phyloP scores from a whole-genome alignment of 2,888 invertebrate genomes.

The Tetragnatha montana region DNA sequence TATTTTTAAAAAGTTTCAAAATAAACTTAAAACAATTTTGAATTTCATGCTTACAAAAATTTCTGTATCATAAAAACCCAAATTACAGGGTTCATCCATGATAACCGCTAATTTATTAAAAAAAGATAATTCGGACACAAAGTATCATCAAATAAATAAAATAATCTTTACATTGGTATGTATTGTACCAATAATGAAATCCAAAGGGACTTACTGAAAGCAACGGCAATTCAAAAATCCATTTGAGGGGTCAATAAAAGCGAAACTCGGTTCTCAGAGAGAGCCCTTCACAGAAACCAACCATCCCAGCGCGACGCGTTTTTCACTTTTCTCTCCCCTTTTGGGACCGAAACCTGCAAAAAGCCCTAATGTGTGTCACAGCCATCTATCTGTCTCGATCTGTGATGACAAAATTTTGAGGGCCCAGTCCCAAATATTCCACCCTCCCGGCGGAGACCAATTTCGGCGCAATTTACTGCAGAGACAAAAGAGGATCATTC shows the following conservation, averaged over 20 bases:
- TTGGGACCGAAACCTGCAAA: background rate
- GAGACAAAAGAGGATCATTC: conserved; percentile 52
- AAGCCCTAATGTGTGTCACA: conserved; percentile 54
- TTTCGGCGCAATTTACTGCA: conserved; percentile 51
- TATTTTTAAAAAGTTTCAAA: too few relatives aligned
- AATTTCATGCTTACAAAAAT: too few relatives aligned
- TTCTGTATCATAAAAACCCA: too few relatives aligned
- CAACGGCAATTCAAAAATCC: background rate
- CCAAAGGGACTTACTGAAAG: too few relatives aligned
- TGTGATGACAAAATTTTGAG: conserved; percentile 55
- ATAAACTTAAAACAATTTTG: too few relatives aligned
- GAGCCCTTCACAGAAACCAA: background rate
- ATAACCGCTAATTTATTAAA: too few relatives aligned
- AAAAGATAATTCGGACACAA: too few relatives aligned
- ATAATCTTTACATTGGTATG: too few relatives aligned
- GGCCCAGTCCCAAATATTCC: conserved; percentile 39
- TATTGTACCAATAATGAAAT: too few relatives aligned
- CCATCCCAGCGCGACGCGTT: conserved; percentile 22
- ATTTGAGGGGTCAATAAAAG: background rate
- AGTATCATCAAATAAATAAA: too few relatives aligned
- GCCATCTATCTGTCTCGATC: conserved; percentile 62
- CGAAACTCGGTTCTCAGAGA: background rate
- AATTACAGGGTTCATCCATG: too few relatives aligned
- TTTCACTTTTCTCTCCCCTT: conserved; percentile 38
- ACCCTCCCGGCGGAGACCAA: conserved; percentile 43